A percentile compares a stretch with the other conserved stretches of the same genome.
Conservation (phyloP, 2,888 invertebrate species). For the Tipula unca region DNA sequence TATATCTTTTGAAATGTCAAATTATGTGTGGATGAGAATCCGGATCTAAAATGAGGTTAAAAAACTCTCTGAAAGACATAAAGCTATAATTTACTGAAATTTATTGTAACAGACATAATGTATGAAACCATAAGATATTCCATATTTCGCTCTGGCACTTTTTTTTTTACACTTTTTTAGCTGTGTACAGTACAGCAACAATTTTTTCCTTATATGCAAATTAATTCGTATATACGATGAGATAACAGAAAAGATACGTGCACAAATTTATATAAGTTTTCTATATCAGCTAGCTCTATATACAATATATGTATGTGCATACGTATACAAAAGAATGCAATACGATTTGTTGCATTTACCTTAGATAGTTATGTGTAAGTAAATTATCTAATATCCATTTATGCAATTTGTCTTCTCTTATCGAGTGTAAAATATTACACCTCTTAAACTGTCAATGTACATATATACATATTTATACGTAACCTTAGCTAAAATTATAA, state of each 20-base stretch:
- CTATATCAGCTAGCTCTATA: neutral
- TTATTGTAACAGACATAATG: neutral
- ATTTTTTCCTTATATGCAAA: neutral
- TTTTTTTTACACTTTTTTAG: neutral
- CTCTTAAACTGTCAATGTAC: neutral
- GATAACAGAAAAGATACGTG: neutral
- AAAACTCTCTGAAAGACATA: neutral
- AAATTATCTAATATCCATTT: constrained; percentile 2
- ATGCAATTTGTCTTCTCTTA: neutral
- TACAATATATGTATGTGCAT: no score
- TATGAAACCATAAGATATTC: neutral
- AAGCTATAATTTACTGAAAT: neutral
- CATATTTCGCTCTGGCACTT: neutral
- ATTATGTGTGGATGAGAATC: neutral
- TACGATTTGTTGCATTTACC: neutral
- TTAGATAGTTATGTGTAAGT: neutral
- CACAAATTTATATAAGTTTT: neutral
- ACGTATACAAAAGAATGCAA: neutral
- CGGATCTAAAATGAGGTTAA: neutral
- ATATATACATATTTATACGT: neutral
- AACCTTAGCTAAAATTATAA: neutral
- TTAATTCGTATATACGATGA: neutral
- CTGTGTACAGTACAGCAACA: neutral
- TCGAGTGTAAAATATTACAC: neutral
- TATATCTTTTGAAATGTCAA: neutral